Evolutionary conservation across 2,888 invertebrate species (phyloP).

Genomic region (Harpagoxenus sublaevis): DNA sequence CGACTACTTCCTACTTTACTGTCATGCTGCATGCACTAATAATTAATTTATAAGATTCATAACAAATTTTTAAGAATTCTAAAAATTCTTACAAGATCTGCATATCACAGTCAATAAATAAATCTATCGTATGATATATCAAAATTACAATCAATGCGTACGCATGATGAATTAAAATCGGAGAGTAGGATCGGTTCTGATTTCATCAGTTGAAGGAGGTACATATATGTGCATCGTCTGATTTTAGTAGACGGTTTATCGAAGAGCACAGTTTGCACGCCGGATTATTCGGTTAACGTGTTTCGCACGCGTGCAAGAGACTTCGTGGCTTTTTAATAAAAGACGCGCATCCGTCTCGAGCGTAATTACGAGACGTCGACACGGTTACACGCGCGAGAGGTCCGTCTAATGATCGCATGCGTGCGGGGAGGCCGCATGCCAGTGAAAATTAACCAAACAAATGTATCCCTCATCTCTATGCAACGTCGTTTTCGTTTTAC

Average conservation of each 20-base stretch:
- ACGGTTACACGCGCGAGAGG: slow-evolving; percentile 44
- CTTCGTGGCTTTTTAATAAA: slow-evolving; percentile 48
- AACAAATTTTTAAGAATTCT: neutral
- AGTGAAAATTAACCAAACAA: slow-evolving; percentile 52
- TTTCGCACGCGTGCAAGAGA: slow-evolving; percentile 16
- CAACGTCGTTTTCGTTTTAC: slow-evolving; percentile 28
- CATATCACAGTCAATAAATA: neutral
- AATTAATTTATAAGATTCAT: neutral
- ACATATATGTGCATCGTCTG: neutral
- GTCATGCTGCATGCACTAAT: no score
- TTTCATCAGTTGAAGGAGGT: neutral
- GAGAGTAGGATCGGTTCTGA: neutral
- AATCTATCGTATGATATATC: neutral
- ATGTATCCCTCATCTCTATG: slow-evolving; percentile 48
- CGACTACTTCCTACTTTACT: neutral
- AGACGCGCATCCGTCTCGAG: slow-evolving; percentile 47
- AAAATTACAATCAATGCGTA: neutral
- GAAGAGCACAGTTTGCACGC: slow-evolving; percentile 14
- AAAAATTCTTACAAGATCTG: neutral
- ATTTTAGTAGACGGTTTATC: slow-evolving; percentile 19
- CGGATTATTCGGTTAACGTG: slow-evolving; percentile 34
- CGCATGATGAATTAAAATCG: neutral
- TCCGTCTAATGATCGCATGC: slow-evolving; percentile 34
- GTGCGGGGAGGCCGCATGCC: slow-evolving; percentile 33
- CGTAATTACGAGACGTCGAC: slow-evolving; percentile 54